Evolutionary conservation across 2,888 invertebrate genomes (phyloP), one percentile per base, ranked within the genome.

Genomic region (Didymodactylos carnosus): DNA sequence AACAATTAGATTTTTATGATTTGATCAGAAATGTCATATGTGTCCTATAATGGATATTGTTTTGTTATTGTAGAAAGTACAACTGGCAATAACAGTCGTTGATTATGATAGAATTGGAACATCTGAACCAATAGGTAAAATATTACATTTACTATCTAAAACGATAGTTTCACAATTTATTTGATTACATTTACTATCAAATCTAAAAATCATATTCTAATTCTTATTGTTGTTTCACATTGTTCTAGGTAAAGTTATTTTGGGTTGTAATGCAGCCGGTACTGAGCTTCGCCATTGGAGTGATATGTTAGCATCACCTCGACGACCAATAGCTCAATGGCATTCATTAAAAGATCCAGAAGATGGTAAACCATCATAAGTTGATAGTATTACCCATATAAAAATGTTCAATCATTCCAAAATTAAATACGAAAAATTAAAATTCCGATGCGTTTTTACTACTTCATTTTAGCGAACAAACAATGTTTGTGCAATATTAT

Each of bases 31-130:
- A 40, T 16, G 23, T 41, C 13, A 39, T n/a, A 23, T 46, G 2
- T 72, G 16, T n/a, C 7, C 10, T 27, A 43, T 3, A n/a, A n/a
- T n/a, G n/a, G n/a, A n/a, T n/a, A n/a, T n/a, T n/a, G n/a, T n/a
- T n/a, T 71, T 40, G 11, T 46, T 43, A 23, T 70, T 69, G 35
- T 88, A 98, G 97, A 98, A 97, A 91, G 95, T 98, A 83, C 92
- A 94, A 86, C 88, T 98, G 87, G 90, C 92, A 85, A 90, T 98
- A 82, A 98, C 97, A 77, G 98, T 98, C 83, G 97, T 98, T 85
- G 98, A 98, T 86, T 98, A 98, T 86, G 98, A 98, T 87, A 91
- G 98, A 84, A 95, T 98, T 86, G 98, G 98, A 78, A 97, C 97
- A 75, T 97, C 97, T 81, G 98, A 98, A 86, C 97, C 97, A 72